Percentiles rank a stretch among this genome's conserved stretches.
phyloP scores from a whole-genome alignment of 2,113 vertebrate species.

The Bathybates hornii region DNA sequence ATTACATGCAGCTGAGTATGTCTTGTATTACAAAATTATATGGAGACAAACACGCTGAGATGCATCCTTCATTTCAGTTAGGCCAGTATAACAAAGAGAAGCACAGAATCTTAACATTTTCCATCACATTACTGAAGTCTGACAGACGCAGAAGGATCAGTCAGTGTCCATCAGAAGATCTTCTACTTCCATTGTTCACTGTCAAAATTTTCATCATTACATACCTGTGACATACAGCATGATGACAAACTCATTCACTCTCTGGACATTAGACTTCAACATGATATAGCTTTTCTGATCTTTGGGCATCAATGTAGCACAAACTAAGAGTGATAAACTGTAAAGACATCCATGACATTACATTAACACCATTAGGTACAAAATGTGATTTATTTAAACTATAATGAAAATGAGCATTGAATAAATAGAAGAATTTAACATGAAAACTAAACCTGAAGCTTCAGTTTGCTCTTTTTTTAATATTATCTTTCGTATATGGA shows the following conservation, averaged over 20 bases:
- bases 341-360: not conserved
- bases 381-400: not conserved
- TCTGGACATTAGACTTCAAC: not conserved
- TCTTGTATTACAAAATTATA: not conserved
- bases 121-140: not conserved
- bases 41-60: not conserved
- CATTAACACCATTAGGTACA: not conserved
- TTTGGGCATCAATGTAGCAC: not conserved
- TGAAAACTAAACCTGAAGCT: not conserved
- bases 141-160: not conserved
- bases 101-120: not conserved
- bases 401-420: not conserved
- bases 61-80: not conserved
- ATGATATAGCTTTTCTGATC: not conserved
- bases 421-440: not conserved
- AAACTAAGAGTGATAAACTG: not conserved
- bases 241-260: not conserved
- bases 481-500: not conserved
- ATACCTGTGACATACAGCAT: not conserved
- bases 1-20: not conserved
- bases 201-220: not conserved
- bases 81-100: not conserved
- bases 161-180: not conserved
- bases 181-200: not conserved
- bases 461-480: not conserved